A percentile compares a stretch with the other conserved stretches of the same genome.
These are phyloP conservation scores for Hypena proboscidalis DNA, from an alignment of 2,888 invertebrate genomes.

Conservation along the genomic window DNA sequence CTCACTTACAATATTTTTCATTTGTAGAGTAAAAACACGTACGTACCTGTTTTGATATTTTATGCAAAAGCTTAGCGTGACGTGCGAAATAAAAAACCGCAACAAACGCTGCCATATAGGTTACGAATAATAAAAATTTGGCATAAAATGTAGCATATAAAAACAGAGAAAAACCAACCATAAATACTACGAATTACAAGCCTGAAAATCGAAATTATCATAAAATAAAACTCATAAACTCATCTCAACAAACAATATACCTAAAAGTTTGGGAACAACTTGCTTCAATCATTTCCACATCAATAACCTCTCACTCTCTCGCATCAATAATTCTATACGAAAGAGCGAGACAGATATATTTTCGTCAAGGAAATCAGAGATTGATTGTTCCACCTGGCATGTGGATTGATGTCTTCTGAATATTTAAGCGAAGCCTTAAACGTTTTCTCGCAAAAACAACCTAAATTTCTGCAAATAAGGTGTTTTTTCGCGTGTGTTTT, in stretches of 20 bases:
- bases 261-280: slow-evolving; percentile 25
- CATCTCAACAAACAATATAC: slow-evolving; percentile 8
- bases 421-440: slow-evolving; percentile 41
- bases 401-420: slow-evolving; percentile 56
- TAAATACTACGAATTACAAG: neutral
- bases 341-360: slow-evolving; percentile 37
- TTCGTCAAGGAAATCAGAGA: slow-evolving; percentile 52
- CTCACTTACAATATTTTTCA: too few species aligned
- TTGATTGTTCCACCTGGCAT: slow-evolving; percentile 59
- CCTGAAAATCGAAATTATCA: slow-evolving; percentile 20
- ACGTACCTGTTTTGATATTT: too few species aligned
- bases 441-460: slow-evolving; percentile 27
- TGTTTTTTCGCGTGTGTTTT: slow-evolving; percentile 14
- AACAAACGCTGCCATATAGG: too few species aligned
- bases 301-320: slow-evolving; percentile 33
- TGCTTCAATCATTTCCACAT: slow-evolving; percentile 47
- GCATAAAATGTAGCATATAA: neutral
- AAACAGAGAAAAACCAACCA: neutral
- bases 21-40: too few species aligned
- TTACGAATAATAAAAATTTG: too few species aligned
- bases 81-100: too few species aligned
- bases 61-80: too few species aligned
- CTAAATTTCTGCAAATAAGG: slow-evolving; percentile 15
- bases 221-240: slow-evolving; percentile 23
- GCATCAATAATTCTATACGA: slow-evolving; percentile 13